Base-by-base conservation (phyloP, 1,140 invertebrate genomes). In the Cataglyphis hispanica region DNA sequence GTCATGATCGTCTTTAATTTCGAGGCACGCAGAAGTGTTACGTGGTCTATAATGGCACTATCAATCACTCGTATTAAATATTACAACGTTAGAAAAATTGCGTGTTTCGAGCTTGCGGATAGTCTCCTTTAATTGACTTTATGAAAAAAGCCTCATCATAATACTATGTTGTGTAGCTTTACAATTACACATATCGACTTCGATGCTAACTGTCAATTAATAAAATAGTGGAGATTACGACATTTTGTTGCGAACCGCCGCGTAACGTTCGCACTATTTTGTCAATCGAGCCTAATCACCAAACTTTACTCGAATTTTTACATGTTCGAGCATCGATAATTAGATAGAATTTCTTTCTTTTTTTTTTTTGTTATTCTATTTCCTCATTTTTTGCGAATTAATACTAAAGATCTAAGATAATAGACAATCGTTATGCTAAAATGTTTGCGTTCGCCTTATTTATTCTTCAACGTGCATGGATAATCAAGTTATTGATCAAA, bases 141-240 rank as follows among this genome's bases (percentile, higher is more conserved):
- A 90, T 86, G 89, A 88, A 91, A 90, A 90, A 85, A 91, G 85
- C 89, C 87, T 86, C 81, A 87, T 77, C 89, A 53, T 84, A 90
- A 80, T 88, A 90, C 84, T 81, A 90, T 75, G 81, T 61, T 87
- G 86, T 60, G 76, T 67, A 53, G 56, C 64, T 86, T 86, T 86
- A 83, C 66, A 63, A 86, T 64, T 40, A 85, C 63, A 53, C 89
- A 81, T 58, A 58, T 77, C 87, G 67, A 90, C 72, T 58, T 90
- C 81, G 88, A 92, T 83, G 72, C 84, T 91, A 91, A 91, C 69
- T 85, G 86, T 89, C 78, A 86, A 87, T 89, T 78, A 61, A 87
- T 89, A 89, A 91, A 92, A 91, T 64, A 40, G 90, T 93, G 92
- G 92, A 93, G 91, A 92, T 93, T 90, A 92, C 91, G 86, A 87